Conservation (phyloP, 2,888 invertebrate species). For the Augochlorella aurata region DNA sequence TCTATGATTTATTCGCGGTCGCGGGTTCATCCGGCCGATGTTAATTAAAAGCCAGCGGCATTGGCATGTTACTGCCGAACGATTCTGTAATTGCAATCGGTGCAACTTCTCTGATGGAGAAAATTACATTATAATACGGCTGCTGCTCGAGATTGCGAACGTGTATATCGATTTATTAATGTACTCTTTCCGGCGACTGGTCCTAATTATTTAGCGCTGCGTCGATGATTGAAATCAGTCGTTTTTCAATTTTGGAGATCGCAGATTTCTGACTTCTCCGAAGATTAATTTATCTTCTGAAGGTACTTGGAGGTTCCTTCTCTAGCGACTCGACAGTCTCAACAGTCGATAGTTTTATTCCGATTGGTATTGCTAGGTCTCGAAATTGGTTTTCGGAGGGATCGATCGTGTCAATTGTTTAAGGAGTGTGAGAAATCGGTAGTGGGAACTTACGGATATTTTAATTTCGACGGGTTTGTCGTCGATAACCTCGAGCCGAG, state of each 20-base stretch:
- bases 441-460: slow-evolving; percentile 28
- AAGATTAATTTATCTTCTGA: background rate
- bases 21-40: background rate
- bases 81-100: background rate
- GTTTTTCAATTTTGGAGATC: background rate
- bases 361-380: background rate
- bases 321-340: background rate
- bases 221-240: too few species aligned
- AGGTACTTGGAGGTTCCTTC: background rate
- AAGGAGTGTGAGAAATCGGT: background rate
- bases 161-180: background rate
- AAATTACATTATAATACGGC: background rate
- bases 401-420: too few species aligned
- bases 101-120: background rate
- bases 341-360: background rate
- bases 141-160: background rate
- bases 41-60: background rate
- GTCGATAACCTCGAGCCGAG: slow-evolving; percentile 38
- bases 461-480: slow-evolving; percentile 19
- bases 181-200: too few species aligned
- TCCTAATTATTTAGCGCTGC: background rate
- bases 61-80: background rate
- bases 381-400: background rate
- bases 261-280: background rate
- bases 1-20: background rate